These are phyloP conservation scores for Acromyrmex charruanus DNA, from an alignment of 1,140 invertebrate species.

Conservation along the genomic window DNA sequence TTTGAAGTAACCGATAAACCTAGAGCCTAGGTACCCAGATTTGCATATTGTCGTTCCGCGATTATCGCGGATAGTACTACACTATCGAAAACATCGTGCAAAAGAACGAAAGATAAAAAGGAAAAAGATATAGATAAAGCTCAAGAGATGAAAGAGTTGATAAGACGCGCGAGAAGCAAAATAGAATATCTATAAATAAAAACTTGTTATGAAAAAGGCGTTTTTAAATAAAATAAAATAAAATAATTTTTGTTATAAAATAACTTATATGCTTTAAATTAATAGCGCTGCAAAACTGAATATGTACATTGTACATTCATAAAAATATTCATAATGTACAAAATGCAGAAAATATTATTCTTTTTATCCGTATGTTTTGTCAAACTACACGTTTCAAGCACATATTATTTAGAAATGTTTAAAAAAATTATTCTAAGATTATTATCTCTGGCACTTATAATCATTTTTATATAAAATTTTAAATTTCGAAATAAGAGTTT, in stretches of 20 bases:
- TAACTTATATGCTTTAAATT: neutral
- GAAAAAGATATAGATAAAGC: neutral
- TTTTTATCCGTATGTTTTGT: neutral
- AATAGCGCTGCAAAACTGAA: neutral
- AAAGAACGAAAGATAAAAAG: slow-evolving; percentile 35
- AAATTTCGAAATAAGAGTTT: neutral
- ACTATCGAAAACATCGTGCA: slow-evolving; percentile 30
- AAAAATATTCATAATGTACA: slow-evolving; percentile 2
- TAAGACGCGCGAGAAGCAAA: neutral
- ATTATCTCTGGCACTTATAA: neutral
- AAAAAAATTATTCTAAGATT: neutral
- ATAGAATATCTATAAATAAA: slow-evolving; percentile 16
- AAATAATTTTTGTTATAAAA: slow-evolving; percentile 6
- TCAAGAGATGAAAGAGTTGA: slow-evolving; percentile 24
- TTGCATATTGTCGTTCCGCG: slow-evolving; percentile 77
- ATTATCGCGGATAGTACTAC: slow-evolving; percentile 74
- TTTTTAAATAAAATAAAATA: neutral
- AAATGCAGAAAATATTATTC: slow-evolving; percentile 12
- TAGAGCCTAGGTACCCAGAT: slow-evolving; percentile 72
- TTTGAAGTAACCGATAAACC: slow-evolving; percentile 66
- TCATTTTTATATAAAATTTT: neutral
- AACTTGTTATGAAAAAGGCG: neutral
- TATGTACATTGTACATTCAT: neutral
- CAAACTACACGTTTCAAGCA: neutral
- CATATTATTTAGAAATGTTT: neutral